These are phyloP conservation scores for Onchidella celtica DNA, from an alignment of 2,888 invertebrate genomes.

Conservation along the genomic window DNA sequence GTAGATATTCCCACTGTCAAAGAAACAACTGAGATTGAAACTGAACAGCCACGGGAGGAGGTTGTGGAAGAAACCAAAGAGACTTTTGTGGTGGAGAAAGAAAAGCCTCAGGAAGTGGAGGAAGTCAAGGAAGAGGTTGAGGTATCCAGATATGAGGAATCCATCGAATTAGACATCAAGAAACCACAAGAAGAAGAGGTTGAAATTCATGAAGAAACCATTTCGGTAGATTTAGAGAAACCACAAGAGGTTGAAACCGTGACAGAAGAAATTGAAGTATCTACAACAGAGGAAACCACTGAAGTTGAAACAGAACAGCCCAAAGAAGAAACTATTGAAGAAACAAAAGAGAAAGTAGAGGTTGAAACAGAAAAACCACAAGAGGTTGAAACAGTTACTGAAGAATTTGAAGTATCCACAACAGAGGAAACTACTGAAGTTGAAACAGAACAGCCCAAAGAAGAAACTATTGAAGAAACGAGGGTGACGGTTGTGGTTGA, in stretches of 20 bases:
- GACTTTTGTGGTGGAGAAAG: conserved; percentile 52
- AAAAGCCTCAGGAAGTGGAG: conserved; percentile 49
- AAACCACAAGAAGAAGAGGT: conserved; percentile 25
- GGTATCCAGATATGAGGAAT: conserved; percentile 27
- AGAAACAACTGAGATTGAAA: conserved; percentile 34
- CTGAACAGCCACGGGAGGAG: conserved; percentile 58
- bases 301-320: conserved; percentile 43
- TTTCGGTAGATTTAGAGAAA: conserved; percentile 15
- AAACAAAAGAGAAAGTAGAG: not conserved
- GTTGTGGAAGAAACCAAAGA: conserved; percentile 51
- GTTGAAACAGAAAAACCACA: conserved; percentile 29
- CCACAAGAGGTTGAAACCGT: conserved; percentile 47
- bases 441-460: conserved; percentile 42
- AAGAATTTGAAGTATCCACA: not conserved
- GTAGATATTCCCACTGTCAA: conserved; percentile 48
- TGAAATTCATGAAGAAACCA: conserved; percentile 13
- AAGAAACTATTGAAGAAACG: conserved; percentile 43
- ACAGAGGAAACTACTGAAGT: conserved; percentile 36
- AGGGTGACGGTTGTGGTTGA: conserved; percentile 28
- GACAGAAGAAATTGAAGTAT: conserved; percentile 27
- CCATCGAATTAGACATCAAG: conserved; percentile 46
- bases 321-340: conserved; percentile 27
- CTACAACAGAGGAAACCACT: conserved; percentile 11
- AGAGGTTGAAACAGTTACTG: conserved; percentile 35
- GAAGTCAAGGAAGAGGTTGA: conserved; percentile 50